Evolutionary conservation across 2,113 vertebrate species (phyloP).

Genomic region (Prunella himalayana): DNA sequence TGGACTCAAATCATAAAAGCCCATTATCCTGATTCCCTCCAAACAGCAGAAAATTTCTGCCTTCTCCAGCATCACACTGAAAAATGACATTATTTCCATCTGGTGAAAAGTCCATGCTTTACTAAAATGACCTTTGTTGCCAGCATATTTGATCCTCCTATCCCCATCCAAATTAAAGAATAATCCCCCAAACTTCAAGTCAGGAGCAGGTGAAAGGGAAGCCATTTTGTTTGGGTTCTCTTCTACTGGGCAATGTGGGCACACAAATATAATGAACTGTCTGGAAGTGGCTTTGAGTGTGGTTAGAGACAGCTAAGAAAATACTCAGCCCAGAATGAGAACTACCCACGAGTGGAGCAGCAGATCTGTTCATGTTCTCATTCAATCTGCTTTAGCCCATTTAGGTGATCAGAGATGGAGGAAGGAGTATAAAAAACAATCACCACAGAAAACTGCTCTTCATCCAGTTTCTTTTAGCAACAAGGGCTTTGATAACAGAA

Average conservation of each 20-base stretch:
- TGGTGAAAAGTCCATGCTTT: background rate
- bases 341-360: rapidly evolving
- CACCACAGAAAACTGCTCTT: background rate
- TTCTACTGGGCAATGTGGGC: rapidly evolving
- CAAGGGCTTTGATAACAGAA: background rate
- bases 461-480: background rate
- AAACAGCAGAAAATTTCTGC: background rate
- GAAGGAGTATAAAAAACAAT: background rate
- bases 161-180: background rate
- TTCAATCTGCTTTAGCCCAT: background rate
- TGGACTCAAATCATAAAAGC: background rate
- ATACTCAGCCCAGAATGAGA: background rate
- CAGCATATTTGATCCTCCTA: background rate
- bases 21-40: background rate
- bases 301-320: background rate
- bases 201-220: background rate
- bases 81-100: background rate
- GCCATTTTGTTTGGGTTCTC: background rate
- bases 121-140: background rate
- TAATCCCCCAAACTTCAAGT: background rate
- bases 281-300: background rate
- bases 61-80: background rate
- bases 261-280: background rate
- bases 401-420: background rate
- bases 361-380: background rate